Base-by-base conservation (phyloP, 2,113 vertebrate species). In the Columba janthina region DNA sequence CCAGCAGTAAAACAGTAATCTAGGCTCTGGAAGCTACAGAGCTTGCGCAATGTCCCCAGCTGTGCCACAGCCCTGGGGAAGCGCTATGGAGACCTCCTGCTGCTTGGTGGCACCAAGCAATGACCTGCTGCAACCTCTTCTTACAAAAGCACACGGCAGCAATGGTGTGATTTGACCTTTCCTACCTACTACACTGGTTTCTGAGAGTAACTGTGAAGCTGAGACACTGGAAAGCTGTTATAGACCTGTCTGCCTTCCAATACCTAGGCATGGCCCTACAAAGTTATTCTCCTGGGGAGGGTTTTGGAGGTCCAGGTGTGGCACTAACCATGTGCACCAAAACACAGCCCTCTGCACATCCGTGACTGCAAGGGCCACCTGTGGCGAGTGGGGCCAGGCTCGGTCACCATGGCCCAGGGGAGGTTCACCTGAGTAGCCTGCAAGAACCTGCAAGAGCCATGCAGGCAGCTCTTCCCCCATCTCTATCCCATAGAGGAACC, bases 191-290 rank as follows among this genome's bases (percentile, higher is more conserved):
- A 21, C 50, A 32, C 11, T 10, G 22, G 20, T 69, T 88, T 64
- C 53, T 9, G 3, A 44, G 50, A 34, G 50, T 40, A 21, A 22
- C 32, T 44, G 5, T 57, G 24, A 78, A 44, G 58, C 34, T 0
- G 3, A 57, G 58, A 34, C 2, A 3, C 25, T 60, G 44, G 60
- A 65, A 79, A 57, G 76, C 62, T 79, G 72, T 75, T 28, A 32
- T 1, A 75, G 66, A 53, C 28, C 51, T 26, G 40, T 25, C n/a
- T 64, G 53, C 58, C 26, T 31, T 69, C 44, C 14, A 36, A 3
- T 34, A 32, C 1, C 0, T 0, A 3, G 13, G 3, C 13, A n/a
- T 2, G 12, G 54, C 38, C 36, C 22, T 40, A 40, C 40, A 40
- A 40, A 40, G 40, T 40, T 40, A 40, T 40, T 40, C 40, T 40